A percentile compares a stretch with the other conserved stretches of the same genome.
These are phyloP conservation scores for Tyto alba DNA, from an alignment of 2,113 vertebrate genomes.

Conservation along the genomic window DNA sequence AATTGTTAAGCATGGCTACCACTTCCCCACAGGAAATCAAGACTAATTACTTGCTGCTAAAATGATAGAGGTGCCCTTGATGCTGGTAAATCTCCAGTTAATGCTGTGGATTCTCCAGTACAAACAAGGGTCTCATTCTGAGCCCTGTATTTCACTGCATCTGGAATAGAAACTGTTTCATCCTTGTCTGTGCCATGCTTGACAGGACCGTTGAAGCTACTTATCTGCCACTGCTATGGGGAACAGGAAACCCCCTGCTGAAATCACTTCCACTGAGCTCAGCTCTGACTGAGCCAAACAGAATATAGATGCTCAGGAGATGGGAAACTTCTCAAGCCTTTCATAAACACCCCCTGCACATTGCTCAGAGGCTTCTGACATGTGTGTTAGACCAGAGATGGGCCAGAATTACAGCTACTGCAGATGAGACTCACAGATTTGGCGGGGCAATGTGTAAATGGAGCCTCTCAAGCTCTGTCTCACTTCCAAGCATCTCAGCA, in stretches of 20 bases:
- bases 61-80: slow-evolving; percentile 44
- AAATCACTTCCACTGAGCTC: slow-evolving; percentile 36
- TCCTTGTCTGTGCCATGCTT: not conserved
- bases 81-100: slow-evolving; percentile 24
- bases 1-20: slow-evolving; percentile 45
- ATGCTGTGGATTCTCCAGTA: slow-evolving; percentile 16
- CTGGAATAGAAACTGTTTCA: not conserved
- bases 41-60: slow-evolving; percentile 23
- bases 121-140: slow-evolving; percentile 37
- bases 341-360: not conserved
- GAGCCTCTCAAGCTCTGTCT: not conserved
- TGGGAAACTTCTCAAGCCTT: not conserved
- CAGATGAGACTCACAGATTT: not conserved
- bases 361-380: not conserved
- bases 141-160: not conserved
- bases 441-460: not conserved
- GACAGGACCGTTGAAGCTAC: not conserved
- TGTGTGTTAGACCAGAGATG: not conserved
- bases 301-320: not conserved
- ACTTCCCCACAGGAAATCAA: slow-evolving; percentile 61
- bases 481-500: not conserved
- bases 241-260: slow-evolving; percentile 21
- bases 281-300: not conserved
- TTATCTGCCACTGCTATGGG: not conserved
- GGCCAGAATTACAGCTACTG: not conserved